Evolutionary conservation across 2,113 vertebrate genomes (phyloP).

Genomic region (Hippolais icterina): DNA sequence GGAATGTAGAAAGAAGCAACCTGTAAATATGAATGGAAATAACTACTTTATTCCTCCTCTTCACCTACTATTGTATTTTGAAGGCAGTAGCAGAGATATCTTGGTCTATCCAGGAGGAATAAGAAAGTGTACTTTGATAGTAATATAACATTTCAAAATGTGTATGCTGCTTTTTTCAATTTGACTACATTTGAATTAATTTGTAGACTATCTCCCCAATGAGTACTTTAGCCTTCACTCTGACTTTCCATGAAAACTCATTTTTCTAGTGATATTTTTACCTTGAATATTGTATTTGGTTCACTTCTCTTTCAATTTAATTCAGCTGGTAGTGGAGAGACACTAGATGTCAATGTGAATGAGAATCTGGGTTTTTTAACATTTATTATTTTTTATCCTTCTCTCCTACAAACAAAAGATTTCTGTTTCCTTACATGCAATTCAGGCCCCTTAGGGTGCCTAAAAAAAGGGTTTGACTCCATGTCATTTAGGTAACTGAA

Average conservation of each 20-base stretch:
- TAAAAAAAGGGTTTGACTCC: background rate
- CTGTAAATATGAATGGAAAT: background rate
- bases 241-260: slow-evolving; percentile 4
- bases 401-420: background rate
- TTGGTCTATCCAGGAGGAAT: background rate
- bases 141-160: slow-evolving; percentile 20
- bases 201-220: background rate
- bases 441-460: background rate
- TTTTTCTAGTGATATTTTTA: slow-evolving; percentile 17
- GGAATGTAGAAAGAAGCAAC: background rate
- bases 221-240: background rate
- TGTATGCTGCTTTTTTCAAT: background rate
- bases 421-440: background rate
- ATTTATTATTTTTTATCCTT: background rate
- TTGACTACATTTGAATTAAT: slow-evolving; percentile 36
- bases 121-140: background rate
- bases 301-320: slow-evolving; percentile 4
- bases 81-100: background rate
- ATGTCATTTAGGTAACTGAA: background rate
- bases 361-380: background rate
- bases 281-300: background rate
- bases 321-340: background rate
- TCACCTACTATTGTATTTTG: background rate
- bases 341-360: background rate
- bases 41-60: background rate